Evolutionary conservation across 1,140 invertebrate species (phyloP), one percentile per base, ranked within the genome.

Genomic region (Cepaea nemoralis): DNA sequence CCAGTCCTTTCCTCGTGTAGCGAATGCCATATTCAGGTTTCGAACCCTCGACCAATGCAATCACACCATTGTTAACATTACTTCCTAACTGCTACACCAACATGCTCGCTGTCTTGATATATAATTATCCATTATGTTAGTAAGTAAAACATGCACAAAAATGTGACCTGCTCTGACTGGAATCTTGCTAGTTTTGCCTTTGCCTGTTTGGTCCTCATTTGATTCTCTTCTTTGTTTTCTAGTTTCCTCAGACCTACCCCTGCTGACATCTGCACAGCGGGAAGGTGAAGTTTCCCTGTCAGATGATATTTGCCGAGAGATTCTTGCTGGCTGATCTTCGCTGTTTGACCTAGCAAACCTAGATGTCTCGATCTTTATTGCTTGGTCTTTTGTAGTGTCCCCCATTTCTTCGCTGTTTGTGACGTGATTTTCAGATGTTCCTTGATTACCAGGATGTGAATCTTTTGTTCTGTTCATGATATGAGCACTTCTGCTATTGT

Each of bases 101-200:
- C n/a, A n/a, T n/a, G n/a, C n/a, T n/a, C n/a, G n/a, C n/a, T n/a
- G n/a, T n/a, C n/a, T n/a, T n/a, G n/a, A n/a, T n/a, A n/a, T n/a
- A n/a, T n/a, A n/a, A n/a, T n/a, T n/a, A n/a, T n/a, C n/a, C n/a
- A n/a, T n/a, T n/a, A n/a, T n/a, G n/a, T n/a, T n/a, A n/a, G n/a
- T n/a, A n/a, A n/a, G n/a, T n/a, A n/a, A 45, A 45, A 45, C 42
- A 55, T 22, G 22, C 50, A 55, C 8, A 55, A 55, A 19, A 45
- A 45, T 45, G 8, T 80, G 14, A 80, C 83, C 77, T 80, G 74
- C 79, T 80, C 82, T 78, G 35, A 83, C 79, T 48, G 84, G 84
- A n/a, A 85, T 85, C 77, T 79, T 83, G 67, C 83, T 85, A 42
- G 10, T 74, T 50, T 85, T 85, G 42, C 63, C 42, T 27, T 70